Evolutionary conservation across 2,797 vertebrate species (phyloP), one percentile per base, ranked within the genome.

Genomic region (Zonotrichia albicollis): DNA sequence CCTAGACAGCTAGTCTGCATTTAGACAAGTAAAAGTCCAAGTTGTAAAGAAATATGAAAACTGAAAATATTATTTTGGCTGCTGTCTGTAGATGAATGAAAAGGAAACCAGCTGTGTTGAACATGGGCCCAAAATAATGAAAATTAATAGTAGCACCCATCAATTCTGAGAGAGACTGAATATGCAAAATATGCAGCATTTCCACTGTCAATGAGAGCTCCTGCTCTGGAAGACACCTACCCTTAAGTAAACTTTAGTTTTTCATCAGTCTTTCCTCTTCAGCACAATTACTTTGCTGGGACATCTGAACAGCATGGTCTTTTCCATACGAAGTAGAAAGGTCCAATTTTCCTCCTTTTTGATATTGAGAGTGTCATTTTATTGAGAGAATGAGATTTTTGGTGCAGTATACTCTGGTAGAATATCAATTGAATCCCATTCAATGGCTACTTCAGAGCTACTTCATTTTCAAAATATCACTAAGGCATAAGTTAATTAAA

Each of bases 401-500:
- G 13, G 36, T 64, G 48, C 43, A 58, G 34, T 86, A 67, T 90
- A 77, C 27, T 26, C 5, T 87, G 71, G 72, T 36, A 21, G 92
- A 97, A 96, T 96, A 85, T 77, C 93, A 95, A 96, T 60, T 68
- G 91, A 84, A 54, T 94, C 79, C 50, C 64, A 90, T 80, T 94
- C 93, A 95, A 73, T 92, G 58, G 51, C 89, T 88, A 84, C 80
- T 95, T 96, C 86, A 89, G 86, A 93, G 87, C 13, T 68, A 72
- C 77, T 96, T 96, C 22, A 87, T 93, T 96, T 97, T 71, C 57
- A 93, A 96, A 97, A 96, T 92, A 92, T 84, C 83, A 94, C 65
- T 3, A 6, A 96, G 93, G 85, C 67, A 61, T 91, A 95, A 94
- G 81, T 97, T 97, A 97, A 97, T 97, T 95, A 95, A 97, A 96